Evolutionary conservation across 2,797 vertebrate genomes (phyloP).

Genomic region (Galaxias olidus): DNA sequence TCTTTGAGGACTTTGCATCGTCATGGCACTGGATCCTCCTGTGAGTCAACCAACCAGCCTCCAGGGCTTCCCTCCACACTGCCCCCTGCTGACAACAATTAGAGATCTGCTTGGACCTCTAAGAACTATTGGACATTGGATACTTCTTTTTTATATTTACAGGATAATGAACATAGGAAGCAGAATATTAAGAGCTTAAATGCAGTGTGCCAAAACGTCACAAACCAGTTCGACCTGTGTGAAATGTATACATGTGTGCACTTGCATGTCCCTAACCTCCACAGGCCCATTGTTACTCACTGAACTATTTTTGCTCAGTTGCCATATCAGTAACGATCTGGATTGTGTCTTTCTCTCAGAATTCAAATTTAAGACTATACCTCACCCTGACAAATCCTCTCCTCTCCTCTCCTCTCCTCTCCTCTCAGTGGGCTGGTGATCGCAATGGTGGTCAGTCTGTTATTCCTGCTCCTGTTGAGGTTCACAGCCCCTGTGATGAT

Average conservation of each 20-base stretch:
- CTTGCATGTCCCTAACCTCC: no score
- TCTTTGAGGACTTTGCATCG: constrained; percentile 88
- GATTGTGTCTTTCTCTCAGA: background rate
- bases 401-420: background rate
- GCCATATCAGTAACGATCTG: background rate
- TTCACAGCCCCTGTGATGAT: constrained; percentile 82
- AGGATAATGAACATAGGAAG: no score
- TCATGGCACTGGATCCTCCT: constrained; percentile 90
- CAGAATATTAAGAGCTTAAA: no score
- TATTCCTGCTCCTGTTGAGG: constrained; percentile 86
- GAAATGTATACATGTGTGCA: no score
- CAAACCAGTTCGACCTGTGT: no score
- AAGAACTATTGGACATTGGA: no score
- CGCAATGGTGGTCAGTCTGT: constrained; percentile 82
- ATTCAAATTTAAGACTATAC: no score
- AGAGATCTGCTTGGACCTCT: background rate
- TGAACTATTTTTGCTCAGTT: background rate
- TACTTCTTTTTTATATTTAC: no score
- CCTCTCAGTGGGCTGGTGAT: constrained; percentile 76
- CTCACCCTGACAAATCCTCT: no score
- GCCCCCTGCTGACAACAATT: constrained; percentile 31
- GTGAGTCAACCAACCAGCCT: constrained; percentile 72
- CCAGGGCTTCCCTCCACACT: constrained; percentile 1
- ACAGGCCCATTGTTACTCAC: background rate
- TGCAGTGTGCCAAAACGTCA: no score